These are phyloP conservation scores for Prunella himalayana DNA, from an alignment of 2,113 vertebrate species.

Conservation along the genomic window DNA sequence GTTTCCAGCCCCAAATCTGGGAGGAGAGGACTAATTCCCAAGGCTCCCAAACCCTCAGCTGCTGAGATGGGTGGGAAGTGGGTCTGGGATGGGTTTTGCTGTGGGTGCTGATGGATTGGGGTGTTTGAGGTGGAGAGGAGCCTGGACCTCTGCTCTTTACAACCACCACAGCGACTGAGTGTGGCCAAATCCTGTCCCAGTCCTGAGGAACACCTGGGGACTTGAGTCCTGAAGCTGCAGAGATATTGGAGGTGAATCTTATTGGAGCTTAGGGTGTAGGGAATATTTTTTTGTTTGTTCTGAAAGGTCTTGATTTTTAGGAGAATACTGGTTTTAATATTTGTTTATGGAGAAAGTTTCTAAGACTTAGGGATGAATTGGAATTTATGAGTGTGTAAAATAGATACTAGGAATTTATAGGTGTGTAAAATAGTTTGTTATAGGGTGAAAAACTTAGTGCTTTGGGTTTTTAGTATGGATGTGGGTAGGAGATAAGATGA, in stretches of 20 bases:
- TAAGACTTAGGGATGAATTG: neutral
- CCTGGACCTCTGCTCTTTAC: neutral
- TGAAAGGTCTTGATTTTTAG: neutral
- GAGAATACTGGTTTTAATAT: neutral
- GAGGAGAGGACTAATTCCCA: neutral
- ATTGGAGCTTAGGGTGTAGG: neutral
- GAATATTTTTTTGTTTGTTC: neutral
- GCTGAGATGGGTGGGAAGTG: neutral
- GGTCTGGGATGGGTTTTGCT: neutral
- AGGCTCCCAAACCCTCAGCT: neutral
- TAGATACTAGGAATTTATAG: neutral
- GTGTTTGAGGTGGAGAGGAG: neutral
- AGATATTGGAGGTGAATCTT: neutral
- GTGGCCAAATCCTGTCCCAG: neutral
- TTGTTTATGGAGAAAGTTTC: neutral
- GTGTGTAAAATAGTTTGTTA: neutral
- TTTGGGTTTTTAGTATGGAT: neutral
- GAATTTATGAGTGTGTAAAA: neutral
- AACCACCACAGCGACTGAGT: neutral
- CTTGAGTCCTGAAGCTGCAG: neutral
- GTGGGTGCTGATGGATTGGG: rapidly evolving
- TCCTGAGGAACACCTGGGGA: neutral
- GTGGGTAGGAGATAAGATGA: neutral
- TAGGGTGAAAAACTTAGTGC: neutral
- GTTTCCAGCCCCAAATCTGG: neutral